Conservation (phyloP, 2,888 invertebrate genomes). For the Andrena camellia region DNA sequence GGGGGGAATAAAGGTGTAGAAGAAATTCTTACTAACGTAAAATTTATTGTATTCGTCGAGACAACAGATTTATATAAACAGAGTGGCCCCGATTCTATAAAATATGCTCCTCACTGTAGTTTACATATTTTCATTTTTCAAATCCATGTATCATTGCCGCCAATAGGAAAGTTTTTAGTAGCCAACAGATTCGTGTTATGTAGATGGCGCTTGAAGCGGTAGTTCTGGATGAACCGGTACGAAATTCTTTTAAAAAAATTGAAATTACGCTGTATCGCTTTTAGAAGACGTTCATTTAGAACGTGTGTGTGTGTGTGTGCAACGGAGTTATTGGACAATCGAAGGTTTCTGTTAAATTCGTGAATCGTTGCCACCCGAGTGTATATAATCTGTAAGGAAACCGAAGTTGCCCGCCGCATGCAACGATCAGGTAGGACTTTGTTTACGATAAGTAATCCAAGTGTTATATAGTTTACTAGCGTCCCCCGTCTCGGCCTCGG, state of each 20-base stretch:
- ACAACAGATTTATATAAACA: no score
- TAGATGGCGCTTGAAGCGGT: slow-evolving; percentile 8
- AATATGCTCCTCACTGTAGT: not conserved
- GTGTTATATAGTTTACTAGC: not conserved
- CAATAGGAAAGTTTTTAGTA: slow-evolving; percentile 21
- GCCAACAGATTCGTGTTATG: not conserved
- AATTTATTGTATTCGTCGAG: no score
- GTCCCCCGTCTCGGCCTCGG: no score
- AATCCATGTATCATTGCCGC: not conserved
- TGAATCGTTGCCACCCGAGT: not conserved
- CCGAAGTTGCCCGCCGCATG: not conserved
- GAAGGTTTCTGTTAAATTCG: not conserved
- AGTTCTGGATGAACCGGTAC: not conserved
- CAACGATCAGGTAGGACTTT: not conserved
- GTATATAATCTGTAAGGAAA: not conserved
- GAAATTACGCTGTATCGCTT: not conserved
- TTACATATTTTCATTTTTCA: not conserved
- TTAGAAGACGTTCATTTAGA: not conserved
- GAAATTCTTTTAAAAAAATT: slow-evolving; percentile 1
- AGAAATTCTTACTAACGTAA: no score
- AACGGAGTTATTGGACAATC: not conserved
- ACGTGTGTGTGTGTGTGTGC: no score
- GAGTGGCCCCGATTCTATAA: no score
- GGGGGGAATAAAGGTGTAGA: no score
- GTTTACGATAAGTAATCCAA: not conserved